Percentiles rank a stretch among this genome's conserved stretches.
Evolutionary conservation across 2,888 invertebrate species (phyloP).

Genomic region (Lepetodrilus schrolli): DNA sequence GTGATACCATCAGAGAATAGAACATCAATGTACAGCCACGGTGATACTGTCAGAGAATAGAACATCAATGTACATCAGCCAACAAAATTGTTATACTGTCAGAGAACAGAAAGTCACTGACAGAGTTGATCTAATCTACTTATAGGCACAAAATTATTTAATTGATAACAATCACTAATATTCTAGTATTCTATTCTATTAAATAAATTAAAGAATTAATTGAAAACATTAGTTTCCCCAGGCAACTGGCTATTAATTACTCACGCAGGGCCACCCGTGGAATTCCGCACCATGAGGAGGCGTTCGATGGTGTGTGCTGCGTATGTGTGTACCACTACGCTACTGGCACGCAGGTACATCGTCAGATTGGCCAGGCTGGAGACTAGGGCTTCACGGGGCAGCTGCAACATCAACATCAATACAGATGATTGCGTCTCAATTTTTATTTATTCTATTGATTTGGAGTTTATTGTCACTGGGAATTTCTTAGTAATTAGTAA

Average conservation of each 20-base stretch:
- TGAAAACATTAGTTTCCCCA: no score
- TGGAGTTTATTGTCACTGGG: no score
- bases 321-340: conserved; percentile 94
- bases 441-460: no score
- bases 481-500: no score
- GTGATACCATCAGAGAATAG: not conserved
- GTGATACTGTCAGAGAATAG: not conserved
- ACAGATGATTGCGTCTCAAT: no score
- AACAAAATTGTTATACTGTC: not conserved
- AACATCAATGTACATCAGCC: not conserved
- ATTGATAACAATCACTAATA: no score
- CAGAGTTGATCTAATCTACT: no score
- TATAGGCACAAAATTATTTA: no score
- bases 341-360: conserved; percentile 84
- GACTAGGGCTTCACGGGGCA: conserved; percentile 86
- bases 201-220: no score
- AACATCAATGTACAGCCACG: not conserved
- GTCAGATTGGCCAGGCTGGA: conserved; percentile 87
- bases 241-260: conserved; percentile 37
- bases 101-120: not conserved
- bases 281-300: conserved; percentile 83
- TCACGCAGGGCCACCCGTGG: conserved; percentile 62
- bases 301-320: conserved; percentile 93
- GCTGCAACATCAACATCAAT: no score
- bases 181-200: no score